Evolutionary conservation across 2,113 vertebrate genomes (phyloP), one percentile per base, ranked within the genome.

Genomic region (Poeciliopsis turrubarensis): DNA sequence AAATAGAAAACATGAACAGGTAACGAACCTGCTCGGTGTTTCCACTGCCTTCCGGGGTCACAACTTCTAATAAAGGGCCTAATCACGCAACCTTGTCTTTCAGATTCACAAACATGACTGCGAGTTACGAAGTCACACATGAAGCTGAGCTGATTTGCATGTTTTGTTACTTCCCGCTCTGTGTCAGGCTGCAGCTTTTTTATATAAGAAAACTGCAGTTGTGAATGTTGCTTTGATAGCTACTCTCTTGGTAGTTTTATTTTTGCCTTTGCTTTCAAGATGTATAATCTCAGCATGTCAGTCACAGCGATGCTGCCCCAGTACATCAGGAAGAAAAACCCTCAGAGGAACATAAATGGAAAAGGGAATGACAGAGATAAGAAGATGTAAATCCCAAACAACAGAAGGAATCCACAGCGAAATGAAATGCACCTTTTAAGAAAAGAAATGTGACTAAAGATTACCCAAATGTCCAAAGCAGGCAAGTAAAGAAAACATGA

Each of bases 21-120:
- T 88, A 82, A 80, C 81, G 79, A 87, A 81, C 60, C 73, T 68
- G 74, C 61, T 76, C 29, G 17, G 62, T 65, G 22, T 69, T 41
- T 68, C n/a, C 12, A 37, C 14, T 70, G 65, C 64, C 51, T 29
- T 62, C 39, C 32, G 61, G 65, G 34, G 41, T 67, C 68, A 57
- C 61, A 73, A 79, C 74, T 77, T 76, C 72, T 54, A 78, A 86
- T 81, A 83, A 70, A 81, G 60, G 76, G 25, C 64, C 67, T 30
- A 70, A 80, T 77, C 37, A 79, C 51, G 62, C 41, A 78, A 62
- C 22, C 34, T 51, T 57, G 0, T n/a, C 25, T 25, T 57, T 57
- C 25, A 57, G 22, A n/a, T n/a, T 57, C 51, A 57, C 19, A 25
- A n/a, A 47, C 14, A 47, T 47, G 17, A 0, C 14, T 47, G 44